A percentile compares a stretch with the other conserved stretches of the same genome.
Conservation (phyloP, 2,888 invertebrate genomes). For the Hypomecis punctinalis region DNA sequence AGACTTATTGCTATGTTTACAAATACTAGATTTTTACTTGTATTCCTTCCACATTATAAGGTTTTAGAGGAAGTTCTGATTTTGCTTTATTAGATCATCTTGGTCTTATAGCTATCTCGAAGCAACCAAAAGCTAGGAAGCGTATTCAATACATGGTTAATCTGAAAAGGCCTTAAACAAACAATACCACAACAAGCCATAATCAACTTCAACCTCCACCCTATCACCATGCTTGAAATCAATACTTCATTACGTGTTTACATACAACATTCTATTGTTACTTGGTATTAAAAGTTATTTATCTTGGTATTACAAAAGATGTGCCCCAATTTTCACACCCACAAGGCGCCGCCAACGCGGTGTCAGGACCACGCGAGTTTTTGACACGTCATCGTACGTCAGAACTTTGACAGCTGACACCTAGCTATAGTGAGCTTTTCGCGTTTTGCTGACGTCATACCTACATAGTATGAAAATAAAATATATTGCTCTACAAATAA, state of each 20-base stretch:
- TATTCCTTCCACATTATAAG: no score
- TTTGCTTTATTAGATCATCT: no score
- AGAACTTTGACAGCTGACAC: conserved; percentile 53
- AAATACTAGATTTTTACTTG: no score
- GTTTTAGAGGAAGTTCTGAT: no score
- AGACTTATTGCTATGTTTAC: no score
- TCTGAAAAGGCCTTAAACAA: neutral
- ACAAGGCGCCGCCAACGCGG: conserved; percentile 29
- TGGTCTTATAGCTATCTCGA: no score
- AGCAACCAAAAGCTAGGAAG: no score
- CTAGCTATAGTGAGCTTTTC: conserved; percentile 14
- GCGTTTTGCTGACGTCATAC: conserved; percentile 15
- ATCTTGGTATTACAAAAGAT: conserved; percentile 32
- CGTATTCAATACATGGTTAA: neutral
- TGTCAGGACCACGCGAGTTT: conserved; percentile 51
- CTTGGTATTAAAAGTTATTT: conserved; percentile 21
- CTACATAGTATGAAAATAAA: neutral
- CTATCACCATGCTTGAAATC: conserved; percentile 31
- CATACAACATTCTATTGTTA: conserved; percentile 33
- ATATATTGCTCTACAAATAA: neutral
- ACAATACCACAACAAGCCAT: conserved; percentile 4
- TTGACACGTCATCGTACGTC: conserved; percentile 57
- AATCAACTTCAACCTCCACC: conserved; percentile 21
- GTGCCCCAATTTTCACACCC: conserved; percentile 29
- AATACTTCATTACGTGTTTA: conserved; percentile 35